Conservation (phyloP, 2,113 vertebrate genomes). For the Xiphophorus hellerii region DNA sequence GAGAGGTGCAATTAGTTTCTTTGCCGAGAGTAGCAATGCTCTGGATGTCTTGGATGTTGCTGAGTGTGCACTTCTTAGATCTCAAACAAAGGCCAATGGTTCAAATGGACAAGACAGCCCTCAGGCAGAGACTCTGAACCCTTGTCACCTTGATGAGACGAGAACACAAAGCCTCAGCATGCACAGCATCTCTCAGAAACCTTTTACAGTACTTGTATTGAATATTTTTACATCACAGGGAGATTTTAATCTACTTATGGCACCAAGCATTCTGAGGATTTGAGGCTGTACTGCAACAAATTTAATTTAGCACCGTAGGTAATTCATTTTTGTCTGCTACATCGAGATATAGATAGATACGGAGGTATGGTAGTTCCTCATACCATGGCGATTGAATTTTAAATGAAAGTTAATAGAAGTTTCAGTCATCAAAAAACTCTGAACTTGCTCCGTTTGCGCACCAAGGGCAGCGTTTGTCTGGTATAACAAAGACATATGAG, state of each 20-base stretch:
- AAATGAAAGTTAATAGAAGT: conserved; percentile 74
- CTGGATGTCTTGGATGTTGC: conserved; percentile 40
- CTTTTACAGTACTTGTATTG: conserved; percentile 36
- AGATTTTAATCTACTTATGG: conserved; percentile 65
- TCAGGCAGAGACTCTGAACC: conserved; percentile 54
- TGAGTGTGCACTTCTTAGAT: conserved; percentile 59
- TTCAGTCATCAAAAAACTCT: conserved; percentile 66
- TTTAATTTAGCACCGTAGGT: conserved; percentile 60
- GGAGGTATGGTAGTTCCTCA: conserved; percentile 50
- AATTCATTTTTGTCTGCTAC: conserved; percentile 64
- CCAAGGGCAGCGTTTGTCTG: conserved; percentile 65
- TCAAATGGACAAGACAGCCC: conserved; percentile 63
- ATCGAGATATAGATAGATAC: conserved; percentile 60
- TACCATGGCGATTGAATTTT: conserved; percentile 52
- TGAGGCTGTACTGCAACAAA: conserved; percentile 61
- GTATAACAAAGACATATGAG: conserved; percentile 73
- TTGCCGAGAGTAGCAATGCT: conserved; percentile 16
- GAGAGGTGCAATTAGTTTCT: neutral
- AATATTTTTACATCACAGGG: conserved; percentile 61
- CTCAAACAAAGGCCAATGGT: conserved; percentile 62
- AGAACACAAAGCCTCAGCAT: conserved; percentile 45
- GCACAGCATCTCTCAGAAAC: conserved; percentile 43
- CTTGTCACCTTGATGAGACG: conserved; percentile 44
- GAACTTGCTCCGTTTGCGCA: conserved; percentile 58
- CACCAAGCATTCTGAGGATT: conserved; percentile 58